phyloP scores from a whole-genome alignment of 2,888 invertebrate genomes.

The Eretmocerus hayati region DNA sequence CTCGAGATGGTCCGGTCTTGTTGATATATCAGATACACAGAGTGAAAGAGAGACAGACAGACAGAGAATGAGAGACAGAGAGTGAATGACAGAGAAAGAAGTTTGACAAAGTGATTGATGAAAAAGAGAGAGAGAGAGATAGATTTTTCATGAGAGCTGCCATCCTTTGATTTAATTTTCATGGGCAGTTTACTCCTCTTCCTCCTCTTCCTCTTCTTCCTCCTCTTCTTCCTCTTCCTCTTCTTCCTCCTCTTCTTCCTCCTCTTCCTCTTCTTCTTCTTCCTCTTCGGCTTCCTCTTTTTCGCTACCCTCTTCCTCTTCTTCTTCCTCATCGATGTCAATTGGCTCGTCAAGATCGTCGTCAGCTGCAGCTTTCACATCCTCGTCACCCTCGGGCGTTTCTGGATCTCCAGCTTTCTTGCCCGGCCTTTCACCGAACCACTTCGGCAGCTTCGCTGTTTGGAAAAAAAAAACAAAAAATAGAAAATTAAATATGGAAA shows the following conservation, averaged over 20 bases:
- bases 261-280: slow-evolving; percentile 41
- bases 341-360: slow-evolving; percentile 62
- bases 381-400: slow-evolving; percentile 86
- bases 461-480: slow-evolving; percentile 9
- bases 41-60: too few species aligned
- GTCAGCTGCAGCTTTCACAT: slow-evolving; percentile 69
- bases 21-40: too few species aligned
- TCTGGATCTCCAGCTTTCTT: slow-evolving; percentile 84
- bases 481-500: background rate
- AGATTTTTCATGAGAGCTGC: too few species aligned
- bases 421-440: slow-evolving; percentile 93
- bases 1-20: too few species aligned
- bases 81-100: too few species aligned
- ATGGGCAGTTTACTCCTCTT: too few species aligned
- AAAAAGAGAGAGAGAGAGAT: too few species aligned
- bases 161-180: too few species aligned
- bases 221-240: slow-evolving; percentile 40
- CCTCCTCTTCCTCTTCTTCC: slow-evolving; percentile 31
- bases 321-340: slow-evolving; percentile 67
- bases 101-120: too few species aligned
- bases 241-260: slow-evolving; percentile 42
- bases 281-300: slow-evolving; percentile 54
- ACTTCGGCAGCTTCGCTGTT: slow-evolving; percentile 85
- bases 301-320: slow-evolving; percentile 63
- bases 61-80: too few species aligned